Evolutionary conservation across 2,113 vertebrate species (phyloP), one percentile per base, ranked within the genome.

Genomic region (Oreochromis tanganicae): DNA sequence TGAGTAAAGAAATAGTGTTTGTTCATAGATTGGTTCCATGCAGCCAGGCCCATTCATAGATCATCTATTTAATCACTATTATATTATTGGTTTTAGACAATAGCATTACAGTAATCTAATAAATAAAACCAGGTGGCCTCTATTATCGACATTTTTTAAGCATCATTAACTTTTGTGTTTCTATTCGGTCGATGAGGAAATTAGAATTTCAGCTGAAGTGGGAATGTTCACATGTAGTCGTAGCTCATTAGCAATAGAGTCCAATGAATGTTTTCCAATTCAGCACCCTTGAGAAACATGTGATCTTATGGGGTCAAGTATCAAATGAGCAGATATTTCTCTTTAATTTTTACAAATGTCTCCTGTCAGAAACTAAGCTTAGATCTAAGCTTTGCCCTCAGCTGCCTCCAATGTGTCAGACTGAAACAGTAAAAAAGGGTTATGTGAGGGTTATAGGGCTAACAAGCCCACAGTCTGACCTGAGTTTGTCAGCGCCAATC

Each of bases 401-500:
- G 83, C 90, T 87, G 84, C 85, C 71, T 85, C 32, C 80, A 82
- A 50, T 82, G 88, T 87, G 92, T 92, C 86, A 85, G 90, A 88
- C 92, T 85, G 90, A 91, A 94, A 94, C 93, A 88, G 88, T 92
- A 90, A 93, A 93, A 91, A 89, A 93, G 91, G 95, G 96, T 96
- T 96, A 95, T 92, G 85, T 85, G 87, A 93, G 90, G 95, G 95
- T 96, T 95, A 95, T 91, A 87, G 80, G 89, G 86, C 91, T 91
- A 94, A 95, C 94, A 93, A 94, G 93, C 88, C 87, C 88, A 91
- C 88, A 81, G 94, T 94, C 93, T 96, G 95, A 95, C 95, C 94
- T 83, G 93, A 85, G 94, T 93, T 94, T 94, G 94, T 93, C 93
- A 92, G 91, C 84, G 66, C 93, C 94, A 94, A 93, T 95, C 93